A percentile compares a stretch with the other conserved stretches of the same genome.
Conservation (phyloP, 2,888 invertebrate genomes). For the Biston stratarius region DNA sequence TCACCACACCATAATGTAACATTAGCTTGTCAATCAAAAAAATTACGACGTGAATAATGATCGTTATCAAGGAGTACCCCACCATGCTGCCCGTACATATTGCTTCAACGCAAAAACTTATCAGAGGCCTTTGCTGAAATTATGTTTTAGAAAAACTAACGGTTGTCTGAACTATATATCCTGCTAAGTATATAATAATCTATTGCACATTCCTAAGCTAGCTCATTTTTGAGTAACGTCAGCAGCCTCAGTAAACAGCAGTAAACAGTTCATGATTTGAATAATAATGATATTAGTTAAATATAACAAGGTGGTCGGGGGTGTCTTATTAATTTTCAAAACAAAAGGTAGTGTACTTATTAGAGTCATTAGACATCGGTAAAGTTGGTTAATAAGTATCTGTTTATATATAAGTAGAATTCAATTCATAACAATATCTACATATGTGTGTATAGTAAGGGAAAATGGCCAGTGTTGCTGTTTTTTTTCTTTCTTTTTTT, state of each 20-base stretch:
- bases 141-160: too few species aligned
- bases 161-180: slow-evolving; percentile 10
- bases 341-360: not conserved
- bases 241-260: slow-evolving; percentile 32
- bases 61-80: too few species aligned
- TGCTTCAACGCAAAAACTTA: too few species aligned
- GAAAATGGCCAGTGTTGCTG: too few species aligned
- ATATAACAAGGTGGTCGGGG: slow-evolving; percentile 8
- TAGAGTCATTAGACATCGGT: not conserved
- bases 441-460: too few species aligned
- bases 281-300: slow-evolving; percentile 32
- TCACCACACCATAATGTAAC: too few species aligned
- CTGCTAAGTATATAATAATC: slow-evolving; percentile 25
- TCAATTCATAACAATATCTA: too few species aligned
- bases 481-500: too few species aligned
- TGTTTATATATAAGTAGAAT: not conserved
- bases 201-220: slow-evolving; percentile 26
- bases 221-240: slow-evolving; percentile 30
- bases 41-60: too few species aligned
- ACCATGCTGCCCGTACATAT: too few species aligned
- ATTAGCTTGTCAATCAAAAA: too few species aligned
- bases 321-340: slow-evolving; percentile 13
- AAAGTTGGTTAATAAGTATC: not conserved
- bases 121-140: not conserved
- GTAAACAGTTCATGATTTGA: slow-evolving; percentile 24